Percentiles rank a stretch among this genome's conserved stretches.
Evolutionary conservation across 2,888 invertebrate genomes (phyloP).

Genomic region (Nematopogon swammerdamellus): DNA sequence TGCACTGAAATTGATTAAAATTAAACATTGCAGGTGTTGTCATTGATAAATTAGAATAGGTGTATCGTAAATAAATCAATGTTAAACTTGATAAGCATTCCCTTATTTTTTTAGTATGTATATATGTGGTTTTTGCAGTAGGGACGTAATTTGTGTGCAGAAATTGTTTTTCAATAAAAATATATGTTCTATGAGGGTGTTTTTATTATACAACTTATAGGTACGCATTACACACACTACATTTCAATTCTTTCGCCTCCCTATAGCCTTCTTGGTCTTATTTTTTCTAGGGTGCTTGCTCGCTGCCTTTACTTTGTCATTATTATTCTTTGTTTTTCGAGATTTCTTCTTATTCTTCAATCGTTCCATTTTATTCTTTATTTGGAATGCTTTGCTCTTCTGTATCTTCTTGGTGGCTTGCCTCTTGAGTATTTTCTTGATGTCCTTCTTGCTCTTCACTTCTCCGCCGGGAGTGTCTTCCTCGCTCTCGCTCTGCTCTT

Average conservation of each 20-base stretch:
- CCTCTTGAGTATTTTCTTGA: slow-evolving; percentile 66
- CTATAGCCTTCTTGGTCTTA: slow-evolving; percentile 34
- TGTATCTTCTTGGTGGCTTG: slow-evolving; percentile 71
- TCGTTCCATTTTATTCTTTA: slow-evolving; percentile 69
- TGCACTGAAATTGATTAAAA: too few species aligned
- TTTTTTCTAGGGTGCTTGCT: slow-evolving; percentile 25
- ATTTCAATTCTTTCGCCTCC: slow-evolving; percentile 37
- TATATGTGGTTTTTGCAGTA: too few species aligned
- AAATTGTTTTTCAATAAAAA: too few species aligned
- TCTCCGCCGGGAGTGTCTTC: slow-evolving; percentile 28
- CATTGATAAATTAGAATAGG: too few species aligned
- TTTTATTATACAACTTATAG: too few species aligned
- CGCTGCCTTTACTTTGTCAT: slow-evolving; percentile 26
- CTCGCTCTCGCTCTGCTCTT: slow-evolving; percentile 23
- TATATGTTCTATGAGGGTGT: too few species aligned
- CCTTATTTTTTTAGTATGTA: too few species aligned
- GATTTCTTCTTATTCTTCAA: slow-evolving; percentile 68
- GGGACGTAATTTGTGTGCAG: too few species aligned
- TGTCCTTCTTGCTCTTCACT: slow-evolving; percentile 59
- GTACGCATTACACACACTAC: too few species aligned
- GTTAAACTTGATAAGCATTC: too few species aligned
- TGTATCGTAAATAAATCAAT: too few species aligned
- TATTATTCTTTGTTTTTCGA: slow-evolving; percentile 18
- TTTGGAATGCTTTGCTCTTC: slow-evolving; percentile 74
- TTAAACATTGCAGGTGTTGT: too few species aligned